Conservation (phyloP, 2,113 vertebrate species). For the Excalfactoria chinensis region DNA sequence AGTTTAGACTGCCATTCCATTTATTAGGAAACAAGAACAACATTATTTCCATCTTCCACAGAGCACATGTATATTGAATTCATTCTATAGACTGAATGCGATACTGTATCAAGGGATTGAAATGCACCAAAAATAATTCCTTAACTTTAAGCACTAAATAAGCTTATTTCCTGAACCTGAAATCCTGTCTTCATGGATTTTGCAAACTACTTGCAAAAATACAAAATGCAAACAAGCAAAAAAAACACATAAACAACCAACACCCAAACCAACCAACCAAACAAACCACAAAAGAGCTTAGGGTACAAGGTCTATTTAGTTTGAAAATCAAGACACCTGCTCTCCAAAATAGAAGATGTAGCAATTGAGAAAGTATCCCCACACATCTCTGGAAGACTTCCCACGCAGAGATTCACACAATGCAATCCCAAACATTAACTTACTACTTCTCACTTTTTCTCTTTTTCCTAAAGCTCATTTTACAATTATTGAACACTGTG, state of each 20-base stretch:
- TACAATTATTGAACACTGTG: background rate
- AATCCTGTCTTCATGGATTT: background rate
- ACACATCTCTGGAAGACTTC: background rate
- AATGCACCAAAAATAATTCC: background rate
- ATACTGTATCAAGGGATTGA: background rate
- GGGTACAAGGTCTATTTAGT: background rate
- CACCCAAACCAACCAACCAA: background rate
- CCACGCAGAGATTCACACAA: background rate
- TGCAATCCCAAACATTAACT: background rate
- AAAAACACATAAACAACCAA: background rate
- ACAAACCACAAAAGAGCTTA: background rate
- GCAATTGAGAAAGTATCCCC: background rate
- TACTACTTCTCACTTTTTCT: background rate
- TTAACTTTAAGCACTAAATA: background rate
- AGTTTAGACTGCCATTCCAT: constrained; percentile 26
- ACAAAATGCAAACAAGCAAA: background rate
- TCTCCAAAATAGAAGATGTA: background rate
- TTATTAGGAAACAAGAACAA: constrained; percentile 49
- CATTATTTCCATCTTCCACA: constrained; percentile 28
- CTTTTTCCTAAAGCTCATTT: background rate
- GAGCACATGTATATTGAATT: constrained; percentile 8
- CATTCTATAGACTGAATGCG: background rate
- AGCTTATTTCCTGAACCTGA: background rate
- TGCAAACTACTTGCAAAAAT: background rate
- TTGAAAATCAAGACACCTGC: background rate